Conservation (phyloP, 2,888 invertebrate genomes). For the Panopea generosa region DNA sequence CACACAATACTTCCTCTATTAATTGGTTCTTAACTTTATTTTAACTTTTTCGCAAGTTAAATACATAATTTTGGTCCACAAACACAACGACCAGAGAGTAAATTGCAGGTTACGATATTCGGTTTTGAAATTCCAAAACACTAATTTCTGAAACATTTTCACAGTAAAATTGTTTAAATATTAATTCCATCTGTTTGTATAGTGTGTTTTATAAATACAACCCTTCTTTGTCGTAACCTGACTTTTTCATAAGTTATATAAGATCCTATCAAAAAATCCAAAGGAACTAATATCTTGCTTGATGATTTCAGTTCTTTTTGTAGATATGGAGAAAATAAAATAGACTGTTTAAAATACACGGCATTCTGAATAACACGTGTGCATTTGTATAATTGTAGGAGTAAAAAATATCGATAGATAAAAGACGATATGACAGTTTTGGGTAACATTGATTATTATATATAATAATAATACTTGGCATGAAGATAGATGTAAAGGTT, state of each 20-base stretch:
- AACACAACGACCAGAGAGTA: conserved; percentile 9
- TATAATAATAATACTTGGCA: no score
- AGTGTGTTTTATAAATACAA: conserved; percentile 1
- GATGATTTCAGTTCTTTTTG: background rate
- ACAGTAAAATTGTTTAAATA: conserved; percentile 33
- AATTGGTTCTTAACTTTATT: conserved; percentile 27
- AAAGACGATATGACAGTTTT: no score
- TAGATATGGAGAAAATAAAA: no score
- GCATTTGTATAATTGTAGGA: no score
- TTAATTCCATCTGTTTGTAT: conserved; percentile 36
- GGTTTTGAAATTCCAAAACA: conserved; percentile 31
- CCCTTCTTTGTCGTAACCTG: background rate
- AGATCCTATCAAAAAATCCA: background rate
- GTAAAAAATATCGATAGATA: no score
- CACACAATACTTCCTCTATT: conserved; percentile 11
- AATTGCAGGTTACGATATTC: conserved; percentile 33
- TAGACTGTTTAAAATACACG: no score
- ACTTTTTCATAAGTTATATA: conserved; percentile 3
- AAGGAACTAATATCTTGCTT: conserved; percentile 8
- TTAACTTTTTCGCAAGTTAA: conserved; percentile 11
- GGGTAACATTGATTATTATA: no score
- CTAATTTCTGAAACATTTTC: conserved; percentile 24
- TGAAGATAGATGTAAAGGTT: no score
- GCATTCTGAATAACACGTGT: no score
- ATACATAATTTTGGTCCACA: conserved; percentile 24